These are phyloP conservation scores for Eueides isabella DNA, from an alignment of 1,140 invertebrate species.

Conservation along the genomic window DNA sequence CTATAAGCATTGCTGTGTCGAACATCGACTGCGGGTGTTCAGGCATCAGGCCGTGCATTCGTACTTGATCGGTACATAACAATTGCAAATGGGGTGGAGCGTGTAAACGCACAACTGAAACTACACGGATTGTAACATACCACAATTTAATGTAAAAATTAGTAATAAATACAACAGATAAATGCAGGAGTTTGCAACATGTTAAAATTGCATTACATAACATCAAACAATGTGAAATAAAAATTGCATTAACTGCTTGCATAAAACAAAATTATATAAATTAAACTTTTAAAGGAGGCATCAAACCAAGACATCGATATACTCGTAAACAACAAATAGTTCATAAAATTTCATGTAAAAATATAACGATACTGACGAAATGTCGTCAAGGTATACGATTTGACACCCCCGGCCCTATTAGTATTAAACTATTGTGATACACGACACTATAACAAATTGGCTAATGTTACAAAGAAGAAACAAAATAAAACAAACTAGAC, in stretches of 20 bases:
- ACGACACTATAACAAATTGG: constrained; percentile 81
- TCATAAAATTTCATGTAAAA: constrained; percentile 79
- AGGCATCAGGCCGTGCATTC: constrained; percentile 42
- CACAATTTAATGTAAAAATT: constrained; percentile 84
- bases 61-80: constrained; percentile 42
- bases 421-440: constrained; percentile 79
- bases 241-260: constrained; percentile 82
- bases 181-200: constrained; percentile 83
- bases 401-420: constrained; percentile 78
- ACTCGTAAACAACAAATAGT: constrained; percentile 80
- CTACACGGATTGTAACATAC: constrained; percentile 83
- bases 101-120: constrained; percentile 77
- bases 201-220: constrained; percentile 83
- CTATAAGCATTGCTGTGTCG: constrained; percentile 51
- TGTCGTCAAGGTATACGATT: constrained; percentile 75
- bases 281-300: constrained; percentile 80
- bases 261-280: constrained; percentile 82
- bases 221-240: constrained; percentile 83
- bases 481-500: constrained; percentile 80
- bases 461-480: constrained; percentile 78
- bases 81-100: constrained; percentile 62
- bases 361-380: constrained; percentile 70
- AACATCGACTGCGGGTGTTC: constrained; percentile 38
- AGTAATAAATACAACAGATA: constrained; percentile 84
- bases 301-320: constrained; percentile 80